Base-by-base conservation (phyloP, 1,140 invertebrate genomes). In the Drosophila tsacasi region DNA sequence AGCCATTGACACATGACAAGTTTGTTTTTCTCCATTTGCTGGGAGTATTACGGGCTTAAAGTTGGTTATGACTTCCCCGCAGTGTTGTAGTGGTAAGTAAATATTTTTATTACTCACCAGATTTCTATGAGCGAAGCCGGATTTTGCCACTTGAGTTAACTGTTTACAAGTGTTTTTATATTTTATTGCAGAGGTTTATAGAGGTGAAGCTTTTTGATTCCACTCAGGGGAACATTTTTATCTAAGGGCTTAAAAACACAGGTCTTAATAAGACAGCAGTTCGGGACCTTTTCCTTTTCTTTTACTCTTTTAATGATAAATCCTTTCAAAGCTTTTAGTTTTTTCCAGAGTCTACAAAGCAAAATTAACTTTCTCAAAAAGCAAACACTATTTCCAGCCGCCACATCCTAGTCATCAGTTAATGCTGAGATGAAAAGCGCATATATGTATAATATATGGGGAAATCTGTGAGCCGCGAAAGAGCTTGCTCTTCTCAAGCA, bases 1-100 rank as follows among this genome's bases (percentile, higher is more conserved):
- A 35, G 57, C 75, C 65, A 57, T 69, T 58, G 60, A 76, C 74
- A 76, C 54, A 44, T 77, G 49, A 61, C 75, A 69, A 76, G 73
- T 77, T 77, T 69, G 55, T 77, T 77, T 77, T 68, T 46, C 58
- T 63, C 15, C 44, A 39, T 32, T 39, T 44, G 2, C 35, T 32
- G 25, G 35, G 35, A 30, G 19, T 23, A 47, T n/a, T 54, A 37
- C 19, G 17, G 65, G 25, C n/a, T 32, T 50, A 27, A 50, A 60
- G 67, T 40, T 72, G 19, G 54, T 42, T 60, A 60, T 69, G 50
- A 44, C 47, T 65, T 44, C 21, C 15, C 52, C 8, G 0, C 30
- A 19, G 13, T 21, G 25, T 25, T 35, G 30, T 3, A 3, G 32
- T n/a, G 39, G 32, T 72, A 42, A 39, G 39, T 68, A 68, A 71